Evolutionary conservation across 2,888 invertebrate genomes (phyloP), one percentile per base, ranked within the genome.

Genomic region (Beris morrisii): DNA sequence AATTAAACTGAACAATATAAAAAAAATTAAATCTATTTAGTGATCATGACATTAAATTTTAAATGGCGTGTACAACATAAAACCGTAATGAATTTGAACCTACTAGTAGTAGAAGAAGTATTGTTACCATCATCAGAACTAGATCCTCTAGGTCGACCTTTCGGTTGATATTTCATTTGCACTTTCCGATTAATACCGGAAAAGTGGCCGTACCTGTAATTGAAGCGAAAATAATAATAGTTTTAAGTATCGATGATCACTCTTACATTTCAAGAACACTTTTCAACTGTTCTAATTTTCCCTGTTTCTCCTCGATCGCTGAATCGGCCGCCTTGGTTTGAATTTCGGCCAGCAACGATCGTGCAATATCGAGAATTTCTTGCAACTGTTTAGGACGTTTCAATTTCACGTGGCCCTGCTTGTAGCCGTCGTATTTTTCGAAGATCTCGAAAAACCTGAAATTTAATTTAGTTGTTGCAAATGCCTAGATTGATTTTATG

Each of bases 101-200:
- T 70, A 71, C 71, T 70, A 71, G 70, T 68, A 66, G 71, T 70
- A 71, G 70, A 69, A 66, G 71, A 71, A 71, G 70, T 72, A 70
- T 67, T 68, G 84, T 87, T 90, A 91, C 93, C 94, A 86, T 95
- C 95, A 85, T 95, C 95, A 73, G 94, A 94, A 81, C 92, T 93
- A 73, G 95, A 94, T 72, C 93, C 92, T 72, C 94, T 86, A 52
- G 95, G 94, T 68, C 95, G 86, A 0, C 97, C 97, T 74, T 93
- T 90, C 1, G 97, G 97, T 81, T 97, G 95, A 83, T 98, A 98
- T 83, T 99, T 99, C 88, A 99, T 91, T 85, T 99, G 99, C 69
- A 99, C 97, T 84, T 99, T 99, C 71, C 99, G 90, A 85, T 99
- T 99, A 75, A 99, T 99, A 52, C 99, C 99, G 55, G 97, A 98